phyloP scores from a whole-genome alignment of 92 coral and sea anemone genomes.

The Phenganax marumi region DNA sequence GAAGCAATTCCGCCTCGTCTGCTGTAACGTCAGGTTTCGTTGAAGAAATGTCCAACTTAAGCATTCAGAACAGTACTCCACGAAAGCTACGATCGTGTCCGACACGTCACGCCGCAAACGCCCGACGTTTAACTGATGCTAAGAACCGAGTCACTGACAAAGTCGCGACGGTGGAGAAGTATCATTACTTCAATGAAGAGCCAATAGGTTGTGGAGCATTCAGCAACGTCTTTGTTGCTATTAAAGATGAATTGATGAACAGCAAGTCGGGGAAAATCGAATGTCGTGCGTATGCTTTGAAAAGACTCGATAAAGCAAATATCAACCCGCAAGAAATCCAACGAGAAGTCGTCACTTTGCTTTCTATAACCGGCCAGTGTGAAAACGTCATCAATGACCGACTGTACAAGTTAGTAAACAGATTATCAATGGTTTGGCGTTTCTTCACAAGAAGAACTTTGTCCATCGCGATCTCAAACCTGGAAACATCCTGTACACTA shows the following conservation, averaged over 20 bases:
- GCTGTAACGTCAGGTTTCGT: neutral
- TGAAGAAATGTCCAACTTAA: neutral
- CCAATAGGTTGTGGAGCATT: conserved; percentile 61
- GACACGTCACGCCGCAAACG: neutral
- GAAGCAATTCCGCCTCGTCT: neutral
- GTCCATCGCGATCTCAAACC: conserved; percentile 75
- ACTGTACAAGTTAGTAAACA: conserved; percentile 11
- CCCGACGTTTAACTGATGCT: conserved; percentile 16
- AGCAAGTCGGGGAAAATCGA: conserved; percentile 22
- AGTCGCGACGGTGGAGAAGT: conserved; percentile 23
- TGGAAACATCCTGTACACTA: conserved; percentile 66
- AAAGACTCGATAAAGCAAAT: conserved; percentile 46
- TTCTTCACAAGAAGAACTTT: conserved; percentile 52
- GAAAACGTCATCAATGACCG: conserved; percentile 48
- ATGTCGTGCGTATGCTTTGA: conserved; percentile 62
- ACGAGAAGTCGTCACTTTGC: conserved; percentile 59
- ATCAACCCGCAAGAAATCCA: conserved; percentile 35
- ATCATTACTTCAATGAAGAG: conserved; percentile 43
- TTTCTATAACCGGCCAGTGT: conserved; percentile 33
- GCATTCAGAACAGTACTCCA: neutral
- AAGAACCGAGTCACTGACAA: neutral
- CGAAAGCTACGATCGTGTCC: conserved; percentile 37
- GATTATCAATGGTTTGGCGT: conserved; percentile 55
- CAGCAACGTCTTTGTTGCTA: conserved; percentile 56
- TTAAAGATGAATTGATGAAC: conserved; percentile 47